Percentiles rank a stretch among this genome's conserved stretches.
Evolutionary conservation across 2,113 vertebrate genomes (phyloP).

Genomic region (Hypanus sabinus): DNA sequence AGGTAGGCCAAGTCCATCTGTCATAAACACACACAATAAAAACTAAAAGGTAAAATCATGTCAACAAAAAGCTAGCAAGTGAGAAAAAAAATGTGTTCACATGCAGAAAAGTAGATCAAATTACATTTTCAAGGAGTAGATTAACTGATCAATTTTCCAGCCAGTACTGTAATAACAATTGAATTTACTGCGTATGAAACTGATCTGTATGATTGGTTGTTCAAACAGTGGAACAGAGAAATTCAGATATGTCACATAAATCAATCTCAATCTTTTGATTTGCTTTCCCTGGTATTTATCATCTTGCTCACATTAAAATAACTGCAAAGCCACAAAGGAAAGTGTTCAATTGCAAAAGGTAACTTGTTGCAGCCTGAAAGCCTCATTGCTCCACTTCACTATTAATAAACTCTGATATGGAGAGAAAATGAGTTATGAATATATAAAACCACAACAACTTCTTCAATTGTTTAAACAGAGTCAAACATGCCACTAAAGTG

Average conservation of each 20-base stretch:
- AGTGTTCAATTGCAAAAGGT: conserved; percentile 1
- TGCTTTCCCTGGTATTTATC: conserved; percentile 57
- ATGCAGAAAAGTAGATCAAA: conserved; percentile 43
- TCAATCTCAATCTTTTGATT: conserved; percentile 60
- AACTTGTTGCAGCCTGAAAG: conserved; percentile 25
- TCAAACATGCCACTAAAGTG: no score
- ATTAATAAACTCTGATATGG: conserved; percentile 30
- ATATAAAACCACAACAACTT: neutral
- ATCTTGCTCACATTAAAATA: conserved; percentile 44
- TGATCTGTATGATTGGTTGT: conserved; percentile 58
- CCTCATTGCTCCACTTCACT: conserved; percentile 26
- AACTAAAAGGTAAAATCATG: conserved; percentile 26
- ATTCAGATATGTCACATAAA: conserved; percentile 65
- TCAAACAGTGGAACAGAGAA: conserved; percentile 58
- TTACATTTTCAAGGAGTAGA: conserved; percentile 44
- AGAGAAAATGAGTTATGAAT: conserved; percentile 31
- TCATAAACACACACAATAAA: neutral
- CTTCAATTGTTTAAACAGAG: neutral
- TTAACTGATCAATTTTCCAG: conserved; percentile 51
- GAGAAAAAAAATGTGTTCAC: conserved; percentile 45
- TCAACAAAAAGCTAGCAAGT: conserved; percentile 43
- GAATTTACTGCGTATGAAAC: conserved; percentile 54
- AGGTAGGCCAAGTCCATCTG: neutral
- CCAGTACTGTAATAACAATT: conserved; percentile 50
- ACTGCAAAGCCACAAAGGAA: neutral